A percentile compares a stretch with the other conserved stretches of the same genome.
phyloP scores from a whole-genome alignment of 2,797 vertebrate species.

The Psittacula echo region DNA sequence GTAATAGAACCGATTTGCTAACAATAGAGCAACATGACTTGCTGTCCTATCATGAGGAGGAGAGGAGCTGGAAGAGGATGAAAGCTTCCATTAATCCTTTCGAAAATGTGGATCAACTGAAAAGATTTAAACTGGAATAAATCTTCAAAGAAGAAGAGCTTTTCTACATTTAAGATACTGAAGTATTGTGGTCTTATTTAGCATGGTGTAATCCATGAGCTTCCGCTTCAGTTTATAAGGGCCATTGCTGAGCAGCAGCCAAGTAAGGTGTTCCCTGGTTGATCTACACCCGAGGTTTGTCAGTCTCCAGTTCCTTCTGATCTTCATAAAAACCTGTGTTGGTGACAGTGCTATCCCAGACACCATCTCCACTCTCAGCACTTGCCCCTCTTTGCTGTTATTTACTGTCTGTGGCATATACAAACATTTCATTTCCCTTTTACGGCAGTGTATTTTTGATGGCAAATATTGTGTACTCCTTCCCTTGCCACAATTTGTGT shows the following conservation, averaged over 20 bases:
- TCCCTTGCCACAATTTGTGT: neutral
- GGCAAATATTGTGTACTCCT: neutral
- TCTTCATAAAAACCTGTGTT: neutral
- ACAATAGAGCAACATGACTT: neutral
- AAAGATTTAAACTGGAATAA: neutral
- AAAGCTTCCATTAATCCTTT: neutral
- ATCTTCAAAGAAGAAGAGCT: neutral
- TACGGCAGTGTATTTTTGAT: rapidly evolving
- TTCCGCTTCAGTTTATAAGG: neutral
- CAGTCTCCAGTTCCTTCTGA: neutral
- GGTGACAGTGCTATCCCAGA: rapidly evolving
- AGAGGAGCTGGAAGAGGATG: neutral
- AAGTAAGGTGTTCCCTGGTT: neutral
- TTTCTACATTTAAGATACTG: neutral
- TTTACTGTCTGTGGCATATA: rapidly evolving
- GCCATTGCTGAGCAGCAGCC: neutral
- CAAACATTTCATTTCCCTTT: neutral
- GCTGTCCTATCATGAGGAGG: neutral
- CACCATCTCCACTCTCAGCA: neutral
- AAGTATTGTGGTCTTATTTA: neutral
- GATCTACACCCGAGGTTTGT: neutral
- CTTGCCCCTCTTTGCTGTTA: rapidly evolving
- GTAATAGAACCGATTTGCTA: neutral
- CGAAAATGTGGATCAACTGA: neutral
- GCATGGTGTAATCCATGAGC: neutral